Conservation (phyloP, 2,113 vertebrate genomes). For the Engraulis encrasicolus region DNA sequence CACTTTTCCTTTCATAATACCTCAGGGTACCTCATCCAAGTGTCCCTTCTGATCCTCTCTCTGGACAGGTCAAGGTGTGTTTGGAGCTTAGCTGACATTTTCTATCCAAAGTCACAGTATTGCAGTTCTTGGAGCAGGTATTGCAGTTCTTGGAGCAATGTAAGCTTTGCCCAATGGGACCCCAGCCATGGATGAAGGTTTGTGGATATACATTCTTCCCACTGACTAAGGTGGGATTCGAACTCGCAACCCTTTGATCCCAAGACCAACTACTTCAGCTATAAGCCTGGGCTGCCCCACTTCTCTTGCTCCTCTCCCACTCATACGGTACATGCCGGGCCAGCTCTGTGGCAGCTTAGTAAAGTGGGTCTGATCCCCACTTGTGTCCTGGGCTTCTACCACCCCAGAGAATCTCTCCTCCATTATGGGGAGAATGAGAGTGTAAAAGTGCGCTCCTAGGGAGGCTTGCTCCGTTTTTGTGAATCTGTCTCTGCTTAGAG, state of each 20-base stretch:
- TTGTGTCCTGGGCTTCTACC: neutral
- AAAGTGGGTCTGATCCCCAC: neutral
- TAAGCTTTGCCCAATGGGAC: too few relatives aligned
- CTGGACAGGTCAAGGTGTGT: conserved; percentile 1
- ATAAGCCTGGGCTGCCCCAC: too few relatives aligned
- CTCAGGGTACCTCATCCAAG: neutral
- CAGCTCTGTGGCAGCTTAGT: neutral
- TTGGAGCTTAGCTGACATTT: too few relatives aligned
- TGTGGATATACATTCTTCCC: too few relatives aligned
- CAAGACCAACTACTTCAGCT: too few relatives aligned
- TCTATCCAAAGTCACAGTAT: too few relatives aligned
- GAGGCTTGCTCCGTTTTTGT: too few relatives aligned
- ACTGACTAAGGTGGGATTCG: too few relatives aligned
- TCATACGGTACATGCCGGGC: neutral
- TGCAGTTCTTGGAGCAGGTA: too few relatives aligned
- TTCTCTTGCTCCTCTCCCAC: neutral
- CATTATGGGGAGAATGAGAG: neutral
- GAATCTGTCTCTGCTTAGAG: neutral
- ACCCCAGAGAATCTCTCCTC: neutral
- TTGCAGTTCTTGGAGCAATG: too few relatives aligned
- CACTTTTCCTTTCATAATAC: neutral
- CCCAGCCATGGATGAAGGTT: too few relatives aligned
- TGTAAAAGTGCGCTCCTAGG: neutral
- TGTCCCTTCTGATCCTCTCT: neutral
- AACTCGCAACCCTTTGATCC: too few relatives aligned